Evolutionary conservation across 2,113 vertebrate species (phyloP).

Genomic region (Vulpes lagopus): DNA sequence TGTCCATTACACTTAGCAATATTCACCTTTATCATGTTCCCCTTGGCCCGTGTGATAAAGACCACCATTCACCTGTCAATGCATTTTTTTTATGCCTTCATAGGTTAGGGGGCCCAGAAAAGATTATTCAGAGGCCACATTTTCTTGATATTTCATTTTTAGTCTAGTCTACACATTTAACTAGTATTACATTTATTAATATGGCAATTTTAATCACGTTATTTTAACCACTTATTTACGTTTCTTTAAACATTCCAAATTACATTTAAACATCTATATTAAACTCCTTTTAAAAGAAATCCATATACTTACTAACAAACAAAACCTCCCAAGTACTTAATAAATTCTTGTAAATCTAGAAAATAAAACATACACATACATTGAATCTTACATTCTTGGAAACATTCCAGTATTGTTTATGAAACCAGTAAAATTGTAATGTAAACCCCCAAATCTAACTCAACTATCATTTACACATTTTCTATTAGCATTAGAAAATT

Average conservation of each 20-base stretch:
- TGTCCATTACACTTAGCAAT: neutral
- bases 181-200: slow-evolving; percentile 3
- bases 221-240: neutral
- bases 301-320: neutral
- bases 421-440: neutral
- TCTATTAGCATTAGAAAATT: neutral
- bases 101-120: neutral
- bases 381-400: neutral
- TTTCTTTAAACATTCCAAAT: neutral
- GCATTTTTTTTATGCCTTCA: neutral
- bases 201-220: neutral
- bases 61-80: neutral
- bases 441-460: neutral
- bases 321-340: neutral
- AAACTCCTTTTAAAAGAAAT: neutral
- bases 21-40: neutral
- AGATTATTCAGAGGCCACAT: neutral
- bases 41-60: neutral
- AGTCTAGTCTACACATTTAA: neutral
- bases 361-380: neutral
- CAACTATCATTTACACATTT: neutral
- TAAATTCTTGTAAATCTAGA: neutral
- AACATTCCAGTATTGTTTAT: neutral
- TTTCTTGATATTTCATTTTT: neutral
- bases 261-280: neutral